A percentile compares a stretch with the other conserved stretches of the same genome.
phyloP scores from a whole-genome alignment of 2,113 vertebrate genomes.

The Onychostruthus taczanowskii region DNA sequence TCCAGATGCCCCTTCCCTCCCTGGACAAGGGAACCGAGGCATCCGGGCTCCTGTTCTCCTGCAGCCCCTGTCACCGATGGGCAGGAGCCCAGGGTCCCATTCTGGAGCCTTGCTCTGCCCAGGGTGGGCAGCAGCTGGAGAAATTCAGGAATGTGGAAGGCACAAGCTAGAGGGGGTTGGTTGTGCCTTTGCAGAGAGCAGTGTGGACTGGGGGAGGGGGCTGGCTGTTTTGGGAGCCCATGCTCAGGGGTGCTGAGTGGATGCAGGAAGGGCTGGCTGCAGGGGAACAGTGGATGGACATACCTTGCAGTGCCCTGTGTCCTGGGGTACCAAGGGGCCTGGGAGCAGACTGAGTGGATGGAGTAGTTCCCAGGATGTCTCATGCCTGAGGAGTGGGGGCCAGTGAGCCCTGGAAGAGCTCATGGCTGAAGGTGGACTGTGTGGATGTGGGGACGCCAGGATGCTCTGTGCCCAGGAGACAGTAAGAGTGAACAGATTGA shows the following conservation, averaged over 20 bases:
- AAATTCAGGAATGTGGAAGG: not conserved
- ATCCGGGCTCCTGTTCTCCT: rapidly evolving
- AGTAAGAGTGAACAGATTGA: not conserved
- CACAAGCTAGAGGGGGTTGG: not conserved
- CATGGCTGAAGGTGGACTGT: not conserved
- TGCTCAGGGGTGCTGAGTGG: not conserved
- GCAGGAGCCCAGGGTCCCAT: not conserved
- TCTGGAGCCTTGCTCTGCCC: not conserved
- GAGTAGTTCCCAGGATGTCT: not conserved
- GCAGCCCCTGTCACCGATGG: not conserved
- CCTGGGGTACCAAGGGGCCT: not conserved
- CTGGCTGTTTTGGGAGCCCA: not conserved
- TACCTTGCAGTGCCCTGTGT: not conserved
- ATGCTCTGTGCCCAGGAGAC: not conserved
- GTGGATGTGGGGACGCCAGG: not conserved
- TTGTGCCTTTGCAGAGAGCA: not conserved
- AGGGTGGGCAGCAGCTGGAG: not conserved
- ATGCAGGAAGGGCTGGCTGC: not conserved
- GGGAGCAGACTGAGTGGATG: not conserved
- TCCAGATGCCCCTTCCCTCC: not conserved
- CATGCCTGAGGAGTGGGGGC: not conserved
- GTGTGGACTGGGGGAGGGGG: not conserved
- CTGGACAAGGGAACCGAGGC: not conserved
- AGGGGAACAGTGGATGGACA: not conserved
- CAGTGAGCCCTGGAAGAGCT: not conserved